Base-by-base conservation (phyloP, 2,888 invertebrate species). In the Podabrus alpinus region DNA sequence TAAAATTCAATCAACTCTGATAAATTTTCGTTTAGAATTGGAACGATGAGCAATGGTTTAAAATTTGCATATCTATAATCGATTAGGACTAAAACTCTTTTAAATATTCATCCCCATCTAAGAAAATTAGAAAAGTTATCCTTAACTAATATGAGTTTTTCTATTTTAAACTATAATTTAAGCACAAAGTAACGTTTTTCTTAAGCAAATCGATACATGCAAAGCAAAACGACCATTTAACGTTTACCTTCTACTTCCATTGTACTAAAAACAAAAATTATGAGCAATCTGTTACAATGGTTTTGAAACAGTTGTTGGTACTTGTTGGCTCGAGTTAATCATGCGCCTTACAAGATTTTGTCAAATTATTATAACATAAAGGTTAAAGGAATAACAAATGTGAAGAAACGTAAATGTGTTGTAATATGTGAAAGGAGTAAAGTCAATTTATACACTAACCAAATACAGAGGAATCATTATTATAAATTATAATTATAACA, bases 1-100 rank as follows among this genome's bases (percentile, higher is more conserved):
- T 64, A 64, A 64, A 64, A 64, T 64, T 64, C 62, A 64, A 64
- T 64, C 62, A 64, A 21, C 16, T 17, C 62, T 64, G 62, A 64
- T 64, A 64, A 21, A 21, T 64, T 19, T 64, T 64, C 62, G 62
- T 64, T 64, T 64, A 19, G 62, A 64, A 64, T 19, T 64, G 62
- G 62, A 3, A 64, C 16, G 45, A 45, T 45, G 62, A 64, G 21
- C 62, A 64, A 64, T 64, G 62, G 62, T 64, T 64, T 64, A 19
- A 64, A 64, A 64, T 64, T 64, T 64, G 62, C 62, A 64, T 64
- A 21, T 64, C 45, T 45, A 45, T 45, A 45, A 45, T 45, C 45
- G 45, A 45, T 45, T 45, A 45, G 45, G 45, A 45, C 45, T 45
- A 45, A 45, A 45, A 45, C 45, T 45, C 45, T 45, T 45, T 45